These are phyloP conservation scores for Notamacropus eugenii DNA, from an alignment of 2,797 vertebrate genomes.

Conservation along the genomic window DNA sequence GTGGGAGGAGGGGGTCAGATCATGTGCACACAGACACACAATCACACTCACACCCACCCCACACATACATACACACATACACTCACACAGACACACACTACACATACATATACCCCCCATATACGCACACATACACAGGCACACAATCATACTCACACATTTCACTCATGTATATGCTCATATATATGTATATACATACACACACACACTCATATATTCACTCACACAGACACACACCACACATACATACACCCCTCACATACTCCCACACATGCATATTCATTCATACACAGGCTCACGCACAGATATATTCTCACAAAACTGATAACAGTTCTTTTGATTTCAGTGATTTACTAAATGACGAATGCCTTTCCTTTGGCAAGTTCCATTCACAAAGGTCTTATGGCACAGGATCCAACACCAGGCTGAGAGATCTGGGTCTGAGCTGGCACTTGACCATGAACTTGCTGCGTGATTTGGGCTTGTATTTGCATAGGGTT, in stretches of 20 bases:
- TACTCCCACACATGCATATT: too few species aligned
- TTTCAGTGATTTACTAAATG: not conserved
- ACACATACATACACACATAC: too few species aligned
- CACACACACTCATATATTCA: not conserved
- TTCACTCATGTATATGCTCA: too few species aligned
- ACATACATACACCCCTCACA: too few species aligned
- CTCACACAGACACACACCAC: not conserved
- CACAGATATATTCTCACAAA: not conserved
- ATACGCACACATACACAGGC: too few species aligned
- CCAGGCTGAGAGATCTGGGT: not conserved
- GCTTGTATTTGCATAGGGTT: not conserved
- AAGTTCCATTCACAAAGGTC: not conserved
- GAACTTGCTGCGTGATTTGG: not conserved
- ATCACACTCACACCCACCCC: not conserved
- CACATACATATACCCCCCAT: too few species aligned
- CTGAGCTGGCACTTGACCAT: not conserved
- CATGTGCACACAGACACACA: not conserved
- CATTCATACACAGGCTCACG: not conserved
- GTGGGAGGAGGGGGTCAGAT: constrained; percentile 10
- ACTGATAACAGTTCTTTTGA: not conserved
- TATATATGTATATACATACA: too few species aligned
- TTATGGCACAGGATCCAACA: not conserved
- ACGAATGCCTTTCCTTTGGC: not conserved
- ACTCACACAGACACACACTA: too few species aligned
- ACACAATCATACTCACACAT: too few species aligned